These are phyloP conservation scores for Asbolus verrucosus DNA, from an alignment of 1,140 invertebrate genomes.

Conservation along the genomic window DNA sequence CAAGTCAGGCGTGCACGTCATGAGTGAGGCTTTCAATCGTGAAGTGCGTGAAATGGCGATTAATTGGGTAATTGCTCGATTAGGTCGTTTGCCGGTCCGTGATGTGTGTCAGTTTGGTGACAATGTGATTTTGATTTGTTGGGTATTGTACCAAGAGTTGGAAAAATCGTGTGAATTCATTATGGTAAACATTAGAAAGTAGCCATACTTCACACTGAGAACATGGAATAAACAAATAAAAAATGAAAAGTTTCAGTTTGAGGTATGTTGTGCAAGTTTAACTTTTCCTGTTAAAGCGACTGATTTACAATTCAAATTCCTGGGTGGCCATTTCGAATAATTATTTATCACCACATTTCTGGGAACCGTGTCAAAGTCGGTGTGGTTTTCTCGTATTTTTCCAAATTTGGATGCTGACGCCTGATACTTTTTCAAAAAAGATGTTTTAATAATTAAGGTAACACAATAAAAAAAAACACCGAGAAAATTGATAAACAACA, in stretches of 20 bases:
- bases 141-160: slow-evolving; percentile 6
- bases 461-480: too few species aligned
- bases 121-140: background rate
- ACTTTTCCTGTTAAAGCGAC: background rate
- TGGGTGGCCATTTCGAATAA: slow-evolving; percentile 9
- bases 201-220: background rate
- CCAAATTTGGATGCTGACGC: too few species aligned
- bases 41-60: slow-evolving; percentile 15
- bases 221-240: slow-evolving; percentile 19
- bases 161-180: background rate
- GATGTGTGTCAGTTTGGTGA: too few species aligned
- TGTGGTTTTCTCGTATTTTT: too few species aligned
- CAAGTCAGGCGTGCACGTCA: background rate
- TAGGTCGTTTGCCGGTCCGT: background rate
- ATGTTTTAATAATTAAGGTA: too few species aligned
- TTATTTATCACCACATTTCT: background rate
- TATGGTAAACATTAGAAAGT: slow-evolving; percentile 28
- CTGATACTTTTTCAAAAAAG: too few species aligned
- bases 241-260: background rate
- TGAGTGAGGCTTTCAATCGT: slow-evolving; percentile 1
- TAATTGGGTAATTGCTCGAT: background rate
- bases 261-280: background rate
- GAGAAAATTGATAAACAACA: too few species aligned
- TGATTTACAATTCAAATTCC: slow-evolving; percentile 20
- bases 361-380: background rate